A percentile compares a stretch with the other conserved stretches of the same genome.
Conservation (phyloP, 2,888 invertebrate genomes). For the Hypomecis atomaria region DNA sequence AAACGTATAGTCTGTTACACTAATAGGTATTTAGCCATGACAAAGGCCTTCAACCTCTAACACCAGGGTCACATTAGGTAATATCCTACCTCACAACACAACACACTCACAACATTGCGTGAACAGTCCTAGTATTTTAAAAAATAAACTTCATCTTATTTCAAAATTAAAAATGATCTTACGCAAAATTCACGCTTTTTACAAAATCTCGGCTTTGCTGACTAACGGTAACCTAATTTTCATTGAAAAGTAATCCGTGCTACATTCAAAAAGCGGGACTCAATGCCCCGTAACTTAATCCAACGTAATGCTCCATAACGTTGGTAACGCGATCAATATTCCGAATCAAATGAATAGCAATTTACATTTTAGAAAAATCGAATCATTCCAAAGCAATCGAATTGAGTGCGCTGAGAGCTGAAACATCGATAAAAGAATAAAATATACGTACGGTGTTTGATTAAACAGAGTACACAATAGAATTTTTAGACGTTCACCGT, state of each 20-base stretch:
- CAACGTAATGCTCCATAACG: constrained; percentile 27
- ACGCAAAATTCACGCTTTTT: no score
- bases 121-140: no score
- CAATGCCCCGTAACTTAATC: constrained; percentile 20
- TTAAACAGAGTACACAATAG: neutral
- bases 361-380: constrained; percentile 50
- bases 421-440: constrained; percentile 2
- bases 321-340: constrained; percentile 46
- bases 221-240: constrained; percentile 11
- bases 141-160: no score
- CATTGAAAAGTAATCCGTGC: constrained; percentile 32
- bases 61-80: no score
- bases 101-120: no score
- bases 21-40: no score
- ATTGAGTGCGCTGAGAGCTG: constrained; percentile 42
- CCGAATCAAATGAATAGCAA: constrained; percentile 51
- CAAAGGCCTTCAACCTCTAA: no score
- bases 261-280: constrained; percentile 38
- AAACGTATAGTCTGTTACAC: no score
- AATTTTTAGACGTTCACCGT: neutral
- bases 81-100: no score
- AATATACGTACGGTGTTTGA: neutral
- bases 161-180: no score
- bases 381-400: constrained; percentile 49
- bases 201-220: constrained; percentile 10